Base-by-base conservation (phyloP, 2,797 vertebrate genomes). In the Eurystomus glaucurus region DNA sequence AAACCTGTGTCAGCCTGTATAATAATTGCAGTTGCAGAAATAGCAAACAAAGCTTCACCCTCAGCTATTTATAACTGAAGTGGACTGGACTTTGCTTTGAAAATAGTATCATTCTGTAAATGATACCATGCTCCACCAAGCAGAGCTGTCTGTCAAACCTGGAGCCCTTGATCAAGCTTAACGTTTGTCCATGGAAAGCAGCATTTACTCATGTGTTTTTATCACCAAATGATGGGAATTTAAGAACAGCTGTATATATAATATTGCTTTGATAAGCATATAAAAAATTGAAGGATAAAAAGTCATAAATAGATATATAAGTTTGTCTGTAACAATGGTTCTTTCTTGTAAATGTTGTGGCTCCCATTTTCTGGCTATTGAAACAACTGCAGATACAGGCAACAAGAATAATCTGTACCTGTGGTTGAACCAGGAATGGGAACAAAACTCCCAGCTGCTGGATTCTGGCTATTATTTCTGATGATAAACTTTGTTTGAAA, bases 11-110 rank as follows among this genome's bases (percentile, higher is more conserved):
- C 79, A 82, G 55, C n/a, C 62, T 17, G 33, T 50, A 31, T 15
- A 88, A 72, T 61, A 88, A 84, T 72, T 83, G 60, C 29, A 69
- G 51, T 26, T 75, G 65, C 51, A 82, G 90, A 88, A 94, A 80
- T 37, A 94, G 79, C 37, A 66, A 88, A 68, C 35, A 78, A 50
- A 88, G 29, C 19, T 17, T 46, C 45, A 50, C 19, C 19, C 43
- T 72, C 46, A 76, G 54, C 29, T 72, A 76, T 86, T 90, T 94
- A 43, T 79, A 87, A 85, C n/a, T 52, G 33, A n/a, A 46, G n/a
- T 14, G 25, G 26, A 20, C 62, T 37, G 43, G 46, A 35, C 35
- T 89, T 82, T 55, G 74, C 81, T 89, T 74, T 85, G 88, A 55
- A 94, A 92, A 80, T 21, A 83, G 37, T 33, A 37, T 54, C 9